These are phyloP conservation scores for Priocnemis perturbator DNA, from an alignment of 2,888 invertebrate genomes.

Conservation along the genomic window DNA sequence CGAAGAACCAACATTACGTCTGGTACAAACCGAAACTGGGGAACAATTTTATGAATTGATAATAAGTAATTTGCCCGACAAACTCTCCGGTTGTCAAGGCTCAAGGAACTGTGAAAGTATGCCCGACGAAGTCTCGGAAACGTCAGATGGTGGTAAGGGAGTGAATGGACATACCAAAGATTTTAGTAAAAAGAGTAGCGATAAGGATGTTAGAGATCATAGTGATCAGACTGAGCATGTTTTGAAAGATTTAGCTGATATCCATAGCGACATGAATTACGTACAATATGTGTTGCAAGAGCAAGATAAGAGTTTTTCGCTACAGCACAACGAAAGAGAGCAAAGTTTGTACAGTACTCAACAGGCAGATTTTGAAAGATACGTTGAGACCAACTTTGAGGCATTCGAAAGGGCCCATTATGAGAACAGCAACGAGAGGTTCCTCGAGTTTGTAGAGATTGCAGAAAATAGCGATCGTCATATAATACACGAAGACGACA, in stretches of 20 bases:
- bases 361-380: conserved; percentile 50
- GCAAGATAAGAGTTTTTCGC: conserved; percentile 36
- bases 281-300: conserved; percentile 39
- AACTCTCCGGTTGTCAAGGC: conserved; percentile 33
- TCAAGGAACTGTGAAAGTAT: conserved; percentile 23
- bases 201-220: conserved; percentile 6
- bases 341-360: conserved; percentile 24
- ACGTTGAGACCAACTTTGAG: conserved; percentile 54
- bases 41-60: conserved; percentile 68
- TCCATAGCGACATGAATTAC: conserved; percentile 41
- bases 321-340: conserved; percentile 10
- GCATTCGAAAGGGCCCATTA: conserved; percentile 50
- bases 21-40: conserved; percentile 64
- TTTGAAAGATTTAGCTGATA: conserved; percentile 27
- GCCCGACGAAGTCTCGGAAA: conserved; percentile 11
- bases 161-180: conserved; percentile 10
- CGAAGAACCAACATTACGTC: conserved; percentile 56
- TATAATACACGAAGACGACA: conserved; percentile 30
- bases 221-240: conserved; percentile 14
- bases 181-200: conserved; percentile 12
- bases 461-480: conserved; percentile 43
- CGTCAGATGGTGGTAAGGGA: conserved; percentile 4
- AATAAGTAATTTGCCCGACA: conserved; percentile 61
- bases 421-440: conserved; percentile 54
- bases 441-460: conserved; percentile 56